Conservation (phyloP, 2,888 invertebrate species). For the Antheraea yamamai region DNA sequence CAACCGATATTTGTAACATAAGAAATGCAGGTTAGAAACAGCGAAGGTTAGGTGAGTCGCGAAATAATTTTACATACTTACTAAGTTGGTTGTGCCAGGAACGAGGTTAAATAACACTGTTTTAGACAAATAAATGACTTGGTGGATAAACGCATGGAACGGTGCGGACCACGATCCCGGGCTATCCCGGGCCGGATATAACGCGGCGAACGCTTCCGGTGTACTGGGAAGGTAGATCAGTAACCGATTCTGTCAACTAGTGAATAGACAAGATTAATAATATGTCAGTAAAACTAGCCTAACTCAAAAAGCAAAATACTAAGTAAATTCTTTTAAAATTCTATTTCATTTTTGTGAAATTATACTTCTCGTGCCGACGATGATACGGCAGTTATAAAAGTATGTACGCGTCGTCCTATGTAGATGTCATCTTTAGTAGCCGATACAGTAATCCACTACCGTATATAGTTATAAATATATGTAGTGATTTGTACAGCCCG, state of each 20-base stretch:
- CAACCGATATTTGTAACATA: too few species aligned
- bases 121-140: background rate
- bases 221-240: background rate
- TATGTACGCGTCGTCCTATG: too few species aligned
- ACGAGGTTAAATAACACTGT: background rate
- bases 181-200: slow-evolving; percentile 41
- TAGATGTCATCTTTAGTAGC: too few species aligned
- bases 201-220: slow-evolving; percentile 36
- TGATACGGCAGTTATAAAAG: too few species aligned
- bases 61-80: too few species aligned
- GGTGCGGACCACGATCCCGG: slow-evolving; percentile 26
- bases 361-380: too few species aligned
- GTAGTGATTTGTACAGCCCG: too few species aligned
- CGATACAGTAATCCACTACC: too few species aligned
- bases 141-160: slow-evolving; percentile 24
- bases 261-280: background rate
- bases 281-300: background rate
- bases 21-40: too few species aligned
- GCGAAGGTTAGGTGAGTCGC: too few species aligned
- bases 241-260: background rate
- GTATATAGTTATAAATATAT: too few species aligned
- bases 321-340: background rate
- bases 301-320: background rate
- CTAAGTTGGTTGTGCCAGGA: too few species aligned
- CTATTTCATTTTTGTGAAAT: background rate